Evolutionary conservation across 1,140 invertebrate genomes (phyloP).

Genomic region (Trypoxylus dichotomus): DNA sequence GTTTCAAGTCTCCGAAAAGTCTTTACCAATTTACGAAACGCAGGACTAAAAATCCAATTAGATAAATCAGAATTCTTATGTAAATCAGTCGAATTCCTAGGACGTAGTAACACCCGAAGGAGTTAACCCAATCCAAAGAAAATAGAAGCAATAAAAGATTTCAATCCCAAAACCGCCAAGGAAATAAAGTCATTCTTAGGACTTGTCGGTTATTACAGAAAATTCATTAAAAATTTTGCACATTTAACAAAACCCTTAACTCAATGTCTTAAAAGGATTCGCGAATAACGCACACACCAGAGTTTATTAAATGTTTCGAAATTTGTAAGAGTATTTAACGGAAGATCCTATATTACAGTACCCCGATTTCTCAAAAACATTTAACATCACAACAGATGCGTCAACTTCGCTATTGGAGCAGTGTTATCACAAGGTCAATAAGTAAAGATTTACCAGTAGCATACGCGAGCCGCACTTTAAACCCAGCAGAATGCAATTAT

Average conservation of each 20-base stretch:
- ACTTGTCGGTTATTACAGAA: constrained; percentile 42
- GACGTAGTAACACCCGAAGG: constrained; percentile 47
- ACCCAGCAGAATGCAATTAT: too few species aligned
- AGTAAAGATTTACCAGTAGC: too few species aligned
- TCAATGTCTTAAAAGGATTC: constrained; percentile 31
- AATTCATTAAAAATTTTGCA: constrained; percentile 43
- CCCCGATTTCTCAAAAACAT: too few species aligned
- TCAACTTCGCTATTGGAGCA: too few species aligned
- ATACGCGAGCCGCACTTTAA: too few species aligned
- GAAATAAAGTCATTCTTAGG: constrained; percentile 49
- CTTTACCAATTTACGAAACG: constrained; percentile 30
- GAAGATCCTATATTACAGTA: too few species aligned
- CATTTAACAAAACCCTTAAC: constrained; percentile 40
- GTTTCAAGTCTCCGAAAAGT: constrained; percentile 32
- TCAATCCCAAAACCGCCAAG: constrained; percentile 45
- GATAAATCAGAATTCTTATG: constrained; percentile 46
- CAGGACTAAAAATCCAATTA: constrained; percentile 35
- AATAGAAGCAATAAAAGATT: constrained; percentile 44
- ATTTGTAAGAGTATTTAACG: constrained; percentile 24
- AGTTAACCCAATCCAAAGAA: constrained; percentile 50
- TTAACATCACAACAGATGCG: too few species aligned
- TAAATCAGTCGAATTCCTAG: constrained; percentile 48
- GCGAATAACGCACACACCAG: constrained; percentile 24
- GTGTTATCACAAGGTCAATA: too few species aligned
- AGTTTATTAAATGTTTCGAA: not conserved